Percentiles rank a stretch among this genome's conserved stretches.
phyloP scores from a whole-genome alignment of 2,113 vertebrate species.

The Dicaeum eximium region DNA sequence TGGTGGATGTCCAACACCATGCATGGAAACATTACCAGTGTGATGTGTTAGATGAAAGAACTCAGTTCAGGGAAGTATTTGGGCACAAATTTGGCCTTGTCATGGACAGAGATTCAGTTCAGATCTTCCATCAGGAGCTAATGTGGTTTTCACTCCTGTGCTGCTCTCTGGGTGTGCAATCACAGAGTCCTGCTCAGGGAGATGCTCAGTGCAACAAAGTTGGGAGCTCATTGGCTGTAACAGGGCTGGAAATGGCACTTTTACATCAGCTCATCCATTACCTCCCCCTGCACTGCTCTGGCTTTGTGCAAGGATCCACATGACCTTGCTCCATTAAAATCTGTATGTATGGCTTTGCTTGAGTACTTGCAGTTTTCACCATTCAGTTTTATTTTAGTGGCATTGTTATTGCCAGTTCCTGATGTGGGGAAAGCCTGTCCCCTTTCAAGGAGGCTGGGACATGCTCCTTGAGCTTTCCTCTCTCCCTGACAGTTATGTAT shows the following conservation, averaged over 20 bases:
- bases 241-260: neutral
- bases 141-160: neutral
- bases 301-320: neutral
- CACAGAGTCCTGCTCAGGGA: neutral
- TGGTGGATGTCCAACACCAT: neutral
- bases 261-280: neutral
- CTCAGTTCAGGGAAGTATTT: neutral
- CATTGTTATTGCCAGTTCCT: neutral
- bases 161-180: neutral
- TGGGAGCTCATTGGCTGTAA: neutral
- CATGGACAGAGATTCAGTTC: slow-evolving; percentile 1
- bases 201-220: slow-evolving; percentile 12
- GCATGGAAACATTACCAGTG: neutral
- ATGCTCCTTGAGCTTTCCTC: neutral
- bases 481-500: neutral
- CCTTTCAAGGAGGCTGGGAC: neutral
- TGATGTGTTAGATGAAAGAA: neutral
- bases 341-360: neutral
- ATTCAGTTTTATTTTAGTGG: neutral
- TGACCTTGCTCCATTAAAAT: neutral
- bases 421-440: neutral
- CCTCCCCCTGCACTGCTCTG: neutral
- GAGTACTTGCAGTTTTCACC: neutral
- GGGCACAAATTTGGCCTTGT: neutral
- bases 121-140: neutral